phyloP scores from a whole-genome alignment of 2,113 vertebrate species.

The Xiphias gladius region DNA sequence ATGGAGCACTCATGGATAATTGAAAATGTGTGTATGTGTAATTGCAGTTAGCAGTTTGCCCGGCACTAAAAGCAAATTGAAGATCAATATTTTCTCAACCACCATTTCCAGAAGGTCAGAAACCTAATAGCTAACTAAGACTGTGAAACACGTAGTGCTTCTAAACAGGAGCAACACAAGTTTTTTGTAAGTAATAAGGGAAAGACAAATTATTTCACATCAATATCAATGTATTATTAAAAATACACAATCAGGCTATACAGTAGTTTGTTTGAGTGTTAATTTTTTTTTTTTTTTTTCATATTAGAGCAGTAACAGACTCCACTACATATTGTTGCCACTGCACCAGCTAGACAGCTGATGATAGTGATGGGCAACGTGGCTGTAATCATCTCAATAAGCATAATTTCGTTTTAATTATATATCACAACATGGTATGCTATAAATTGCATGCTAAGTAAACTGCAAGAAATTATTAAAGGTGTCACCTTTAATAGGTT shows the following conservation, averaged over 20 bases:
- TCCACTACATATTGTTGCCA: background rate
- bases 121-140: constrained; percentile 46
- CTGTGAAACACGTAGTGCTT: constrained; percentile 24
- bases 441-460: constrained; percentile 1
- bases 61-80: constrained; percentile 67
- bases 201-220: background rate
- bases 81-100: constrained; percentile 65
- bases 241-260: background rate
- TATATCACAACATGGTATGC: constrained; percentile 9
- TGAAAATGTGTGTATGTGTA: constrained; percentile 68
- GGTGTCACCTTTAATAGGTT: no score
- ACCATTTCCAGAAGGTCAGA: constrained; percentile 63
- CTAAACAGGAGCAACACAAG: background rate
- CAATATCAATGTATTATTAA: background rate
- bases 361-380: background rate
- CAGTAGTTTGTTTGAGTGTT: background rate
- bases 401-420: constrained; percentile 21
- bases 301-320: background rate
- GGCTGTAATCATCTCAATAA: constrained; percentile 33
- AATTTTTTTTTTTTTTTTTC: background rate
- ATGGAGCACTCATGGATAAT: constrained; percentile 54
- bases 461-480: constrained; percentile 1
- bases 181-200: background rate
- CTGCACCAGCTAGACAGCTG: background rate
- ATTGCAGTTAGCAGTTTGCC: constrained; percentile 62